Conservation (phyloP, 2,888 invertebrate species). For the Agrilus cyanescens region DNA sequence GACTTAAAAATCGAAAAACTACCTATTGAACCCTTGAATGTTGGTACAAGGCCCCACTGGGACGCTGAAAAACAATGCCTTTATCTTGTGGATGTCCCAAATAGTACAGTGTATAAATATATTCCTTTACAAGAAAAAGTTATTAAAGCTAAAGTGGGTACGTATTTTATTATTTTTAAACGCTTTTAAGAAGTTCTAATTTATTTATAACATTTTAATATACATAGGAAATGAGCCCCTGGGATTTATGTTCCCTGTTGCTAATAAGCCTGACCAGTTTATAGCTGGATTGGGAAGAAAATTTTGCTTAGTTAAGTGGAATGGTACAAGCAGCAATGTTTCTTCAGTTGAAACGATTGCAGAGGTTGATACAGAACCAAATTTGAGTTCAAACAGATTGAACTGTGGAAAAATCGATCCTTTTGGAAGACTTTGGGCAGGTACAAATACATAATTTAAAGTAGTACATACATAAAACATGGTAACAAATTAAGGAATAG, state of each 20-base stretch:
- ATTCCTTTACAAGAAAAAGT: not conserved
- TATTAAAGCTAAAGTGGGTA: not conserved
- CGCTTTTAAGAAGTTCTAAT: too few relatives aligned
- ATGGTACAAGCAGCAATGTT: not conserved
- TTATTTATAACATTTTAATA: not conserved
- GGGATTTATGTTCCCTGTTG: not conserved
- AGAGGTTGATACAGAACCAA: constrained; percentile 1
- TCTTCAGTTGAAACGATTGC: not conserved
- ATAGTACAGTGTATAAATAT: not conserved
- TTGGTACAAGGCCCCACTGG: not conserved
- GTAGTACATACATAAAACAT: too few relatives aligned
- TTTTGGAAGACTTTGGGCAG: constrained; percentile 1
- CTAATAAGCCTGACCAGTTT: constrained; percentile 45
- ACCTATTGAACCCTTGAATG: not conserved
- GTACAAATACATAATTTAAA: constrained; percentile 24
- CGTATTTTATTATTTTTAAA: too few relatives aligned
- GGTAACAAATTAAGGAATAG: too few relatives aligned
- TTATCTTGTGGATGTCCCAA: not conserved
- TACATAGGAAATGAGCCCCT: not conserved
- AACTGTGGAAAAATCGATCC: not conserved
- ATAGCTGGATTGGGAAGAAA: constrained; percentile 44
- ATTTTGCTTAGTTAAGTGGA: not conserved
- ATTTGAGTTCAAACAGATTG: constrained; percentile 26
- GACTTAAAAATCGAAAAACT: too few relatives aligned
- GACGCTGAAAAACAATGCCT: not conserved